A percentile compares a stretch with the other conserved stretches of the same genome.
phyloP scores from a whole-genome alignment of 2,113 vertebrate species.

The Agapornis roseicollis region DNA sequence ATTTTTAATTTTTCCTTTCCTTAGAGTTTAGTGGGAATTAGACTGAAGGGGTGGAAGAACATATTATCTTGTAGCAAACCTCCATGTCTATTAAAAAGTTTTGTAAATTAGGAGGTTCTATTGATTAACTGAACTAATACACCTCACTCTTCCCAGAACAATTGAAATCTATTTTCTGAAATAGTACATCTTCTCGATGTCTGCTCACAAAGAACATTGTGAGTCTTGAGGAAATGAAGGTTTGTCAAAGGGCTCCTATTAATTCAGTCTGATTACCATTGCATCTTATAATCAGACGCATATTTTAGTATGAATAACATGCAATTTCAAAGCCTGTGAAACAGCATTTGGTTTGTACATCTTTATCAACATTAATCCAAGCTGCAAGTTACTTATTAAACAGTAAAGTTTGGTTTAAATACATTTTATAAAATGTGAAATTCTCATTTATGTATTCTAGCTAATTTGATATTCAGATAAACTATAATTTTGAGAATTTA shows the following conservation, averaged over 20 bases:
- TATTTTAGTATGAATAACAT: slow-evolving; percentile 73
- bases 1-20: background rate
- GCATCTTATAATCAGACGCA: slow-evolving; percentile 74
- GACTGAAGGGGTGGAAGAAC: background rate
- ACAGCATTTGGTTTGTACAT: slow-evolving; percentile 65
- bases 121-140: slow-evolving; percentile 29
- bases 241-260: slow-evolving; percentile 71
- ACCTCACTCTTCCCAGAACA: slow-evolving; percentile 25
- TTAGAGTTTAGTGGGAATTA: slow-evolving; percentile 5
- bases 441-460: slow-evolving; percentile 28
- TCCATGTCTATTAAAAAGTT: background rate
- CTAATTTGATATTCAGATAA: slow-evolving; percentile 58
- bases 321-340: slow-evolving; percentile 63
- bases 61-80: background rate
- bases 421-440: slow-evolving; percentile 45
- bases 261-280: slow-evolving; percentile 75
- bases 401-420: slow-evolving; percentile 65
- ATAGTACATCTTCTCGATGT: background rate
- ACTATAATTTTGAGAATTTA: slow-evolving; percentile 28
- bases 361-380: slow-evolving; percentile 66
- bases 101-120: slow-evolving; percentile 48
- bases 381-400: slow-evolving; percentile 71
- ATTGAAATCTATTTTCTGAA: slow-evolving; percentile 52
- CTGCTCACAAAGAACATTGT: slow-evolving; percentile 53
- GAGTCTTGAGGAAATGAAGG: slow-evolving; percentile 64